These are phyloP conservation scores for Drosophila koepferae DNA, from an alignment of 2,888 invertebrate species.

Conservation along the genomic window DNA sequence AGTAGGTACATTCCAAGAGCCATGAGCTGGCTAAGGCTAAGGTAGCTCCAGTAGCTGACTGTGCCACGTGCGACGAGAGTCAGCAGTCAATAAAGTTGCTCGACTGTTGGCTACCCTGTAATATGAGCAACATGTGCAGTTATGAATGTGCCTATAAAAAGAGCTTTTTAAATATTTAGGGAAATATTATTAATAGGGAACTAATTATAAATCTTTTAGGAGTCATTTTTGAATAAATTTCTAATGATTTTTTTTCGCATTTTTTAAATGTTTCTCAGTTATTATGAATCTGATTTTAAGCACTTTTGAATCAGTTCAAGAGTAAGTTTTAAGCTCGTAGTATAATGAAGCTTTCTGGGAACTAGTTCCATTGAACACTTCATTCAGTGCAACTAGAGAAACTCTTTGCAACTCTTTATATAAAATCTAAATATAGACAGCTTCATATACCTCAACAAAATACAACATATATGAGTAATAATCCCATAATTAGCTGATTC, in stretches of 20 bases:
- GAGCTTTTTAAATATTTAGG: too few relatives aligned
- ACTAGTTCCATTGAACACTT: too few relatives aligned
- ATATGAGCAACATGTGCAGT: background rate
- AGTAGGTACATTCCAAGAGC: conserved; percentile 3
- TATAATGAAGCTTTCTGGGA: too few relatives aligned
- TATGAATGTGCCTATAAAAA: too few relatives aligned
- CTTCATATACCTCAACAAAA: background rate
- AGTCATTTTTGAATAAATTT: background rate
- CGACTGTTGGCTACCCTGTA: background rate
- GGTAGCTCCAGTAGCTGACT: conserved; percentile 4
- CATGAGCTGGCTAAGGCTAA: background rate
- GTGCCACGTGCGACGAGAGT: conserved; percentile 8
- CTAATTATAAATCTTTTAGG: too few relatives aligned
- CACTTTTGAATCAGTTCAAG: background rate
- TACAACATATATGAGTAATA: background rate
- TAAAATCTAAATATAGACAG: too few relatives aligned
- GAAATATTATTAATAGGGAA: too few relatives aligned
- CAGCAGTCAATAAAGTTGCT: background rate
- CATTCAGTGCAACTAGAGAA: too few relatives aligned
- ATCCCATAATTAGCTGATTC: too few relatives aligned
- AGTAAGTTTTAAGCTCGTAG: background rate
- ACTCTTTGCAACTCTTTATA: too few relatives aligned
- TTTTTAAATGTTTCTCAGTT: background rate
- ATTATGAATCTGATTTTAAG: background rate
- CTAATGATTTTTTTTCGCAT: background rate